phyloP scores from a whole-genome alignment of 2,797 vertebrate species.

The Acanthiza pusilla region DNA sequence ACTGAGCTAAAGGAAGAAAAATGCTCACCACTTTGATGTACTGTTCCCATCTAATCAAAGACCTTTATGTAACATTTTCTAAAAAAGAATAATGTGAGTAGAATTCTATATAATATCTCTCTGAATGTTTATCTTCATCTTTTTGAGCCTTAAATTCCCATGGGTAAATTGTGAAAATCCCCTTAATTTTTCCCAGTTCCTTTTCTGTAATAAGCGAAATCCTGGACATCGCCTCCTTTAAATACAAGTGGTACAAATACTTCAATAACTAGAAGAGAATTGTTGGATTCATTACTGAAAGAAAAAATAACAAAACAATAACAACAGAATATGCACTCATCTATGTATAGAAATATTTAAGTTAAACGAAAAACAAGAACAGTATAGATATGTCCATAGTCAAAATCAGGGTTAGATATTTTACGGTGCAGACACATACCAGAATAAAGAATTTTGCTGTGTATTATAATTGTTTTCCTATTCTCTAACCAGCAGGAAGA shows the following conservation, averaged over 20 bases:
- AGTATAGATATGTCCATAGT: background rate
- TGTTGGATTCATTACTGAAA: background rate
- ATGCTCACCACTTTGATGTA: background rate
- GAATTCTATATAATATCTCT: background rate
- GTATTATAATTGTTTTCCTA: background rate
- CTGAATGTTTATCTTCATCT: background rate
- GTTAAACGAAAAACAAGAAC: background rate
- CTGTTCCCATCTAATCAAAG: background rate
- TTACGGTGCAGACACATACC: background rate
- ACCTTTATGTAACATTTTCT: background rate
- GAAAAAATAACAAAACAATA: background rate
- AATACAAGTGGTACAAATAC: background rate
- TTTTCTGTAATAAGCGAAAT: background rate
- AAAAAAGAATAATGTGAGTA: background rate
- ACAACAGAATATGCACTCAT: background rate
- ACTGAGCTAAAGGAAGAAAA: background rate
- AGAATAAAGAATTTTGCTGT: background rate
- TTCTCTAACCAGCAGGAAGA: background rate
- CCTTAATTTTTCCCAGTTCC: background rate
- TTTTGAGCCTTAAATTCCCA: background rate
- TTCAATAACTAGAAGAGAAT: background rate
- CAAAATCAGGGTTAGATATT: background rate
- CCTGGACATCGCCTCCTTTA: background rate
- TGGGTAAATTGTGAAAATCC: background rate
- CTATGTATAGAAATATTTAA: background rate